Evolutionary conservation across 2,888 invertebrate species (phyloP).

Genomic region (Hoplodrina blanda): DNA sequence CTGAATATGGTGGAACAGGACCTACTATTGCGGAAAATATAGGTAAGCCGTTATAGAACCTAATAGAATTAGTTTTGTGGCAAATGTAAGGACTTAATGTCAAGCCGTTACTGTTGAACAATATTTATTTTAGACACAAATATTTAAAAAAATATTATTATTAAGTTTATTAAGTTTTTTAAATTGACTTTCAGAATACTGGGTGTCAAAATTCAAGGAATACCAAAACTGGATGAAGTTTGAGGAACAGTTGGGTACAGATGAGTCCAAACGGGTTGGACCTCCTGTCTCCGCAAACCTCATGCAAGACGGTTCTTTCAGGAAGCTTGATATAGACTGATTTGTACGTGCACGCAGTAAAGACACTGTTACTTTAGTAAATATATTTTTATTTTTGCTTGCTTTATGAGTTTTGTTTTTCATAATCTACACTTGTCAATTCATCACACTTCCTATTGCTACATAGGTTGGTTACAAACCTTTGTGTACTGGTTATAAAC

Average conservation of each 20-base stretch:
- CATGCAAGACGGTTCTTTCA: conserved; percentile 90
- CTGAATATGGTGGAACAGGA: conserved; percentile 92
- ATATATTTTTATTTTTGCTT: conserved; percentile 20
- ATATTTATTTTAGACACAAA: too few relatives aligned
- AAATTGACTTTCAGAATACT: conserved; percentile 78
- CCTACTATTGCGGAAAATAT: conserved; percentile 87
- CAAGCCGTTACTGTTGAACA: too few relatives aligned
- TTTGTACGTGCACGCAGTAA: neutral
- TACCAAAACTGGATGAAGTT: conserved; percentile 89
- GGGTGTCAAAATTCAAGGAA: conserved; percentile 88
- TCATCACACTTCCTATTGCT: neutral
- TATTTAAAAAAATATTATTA: neutral
- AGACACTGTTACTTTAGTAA: conserved; percentile 4
- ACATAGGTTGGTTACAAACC: neutral
- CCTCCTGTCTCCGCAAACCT: conserved; percentile 84
- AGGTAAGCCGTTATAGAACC: conserved; percentile 73
- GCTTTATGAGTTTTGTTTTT: conserved; percentile 1
- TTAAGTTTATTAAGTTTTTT: too few relatives aligned
- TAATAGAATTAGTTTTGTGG: neutral
- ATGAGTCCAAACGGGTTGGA: conserved; percentile 89
- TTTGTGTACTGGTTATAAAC: too few relatives aligned
- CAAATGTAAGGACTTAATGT: too few relatives aligned
- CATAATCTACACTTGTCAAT: neutral
- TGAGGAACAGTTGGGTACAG: conserved; percentile 88
- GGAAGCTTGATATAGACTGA: conserved; percentile 89